These are phyloP conservation scores for Drosophila mauritiana DNA, from an alignment of 1,140 invertebrate genomes.

Conservation along the genomic window DNA sequence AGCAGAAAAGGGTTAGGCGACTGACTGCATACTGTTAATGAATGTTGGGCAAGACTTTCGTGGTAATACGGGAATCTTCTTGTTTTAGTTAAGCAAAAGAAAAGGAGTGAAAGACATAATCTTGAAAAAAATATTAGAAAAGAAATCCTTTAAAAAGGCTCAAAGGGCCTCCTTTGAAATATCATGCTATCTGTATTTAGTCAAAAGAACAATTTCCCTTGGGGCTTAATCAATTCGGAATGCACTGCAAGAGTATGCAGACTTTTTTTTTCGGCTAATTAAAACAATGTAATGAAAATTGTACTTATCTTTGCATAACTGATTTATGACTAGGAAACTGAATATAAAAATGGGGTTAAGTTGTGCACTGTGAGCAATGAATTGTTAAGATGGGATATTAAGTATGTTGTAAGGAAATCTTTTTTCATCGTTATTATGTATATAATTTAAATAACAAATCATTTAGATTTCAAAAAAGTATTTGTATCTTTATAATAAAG, in stretches of 20 bases:
- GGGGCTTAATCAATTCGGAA: slow-evolving; percentile 34
- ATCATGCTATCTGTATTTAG: slow-evolving; percentile 42
- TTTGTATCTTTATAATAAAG: too few relatives aligned
- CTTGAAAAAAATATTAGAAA: slow-evolving; percentile 28
- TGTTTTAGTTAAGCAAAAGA: not conserved
- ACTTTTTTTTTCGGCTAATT: not conserved
- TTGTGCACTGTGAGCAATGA: not conserved
- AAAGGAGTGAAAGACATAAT: slow-evolving; percentile 25
- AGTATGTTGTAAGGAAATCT: too few relatives aligned
- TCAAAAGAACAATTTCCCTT: slow-evolving; percentile 37
- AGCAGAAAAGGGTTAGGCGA: slow-evolving; percentile 45
- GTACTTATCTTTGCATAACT: not conserved
- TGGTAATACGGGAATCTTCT: slow-evolving; percentile 31
- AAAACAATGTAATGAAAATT: not conserved
- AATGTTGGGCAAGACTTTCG: slow-evolving; percentile 40
- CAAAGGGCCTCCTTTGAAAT: slow-evolving; percentile 21
- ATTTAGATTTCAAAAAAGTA: too few relatives aligned
- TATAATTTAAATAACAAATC: too few relatives aligned
- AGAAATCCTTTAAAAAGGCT: slow-evolving; percentile 32
- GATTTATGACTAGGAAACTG: not conserved
- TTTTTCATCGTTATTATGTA: too few relatives aligned
- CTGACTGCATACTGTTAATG: slow-evolving; percentile 39
- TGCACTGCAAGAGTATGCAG: not conserved
- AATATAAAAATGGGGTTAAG: not conserved
- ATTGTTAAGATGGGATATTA: too few relatives aligned